Evolutionary conservation across 2,888 invertebrate genomes (phyloP).

Genomic region (Stenodera caucasica): DNA sequence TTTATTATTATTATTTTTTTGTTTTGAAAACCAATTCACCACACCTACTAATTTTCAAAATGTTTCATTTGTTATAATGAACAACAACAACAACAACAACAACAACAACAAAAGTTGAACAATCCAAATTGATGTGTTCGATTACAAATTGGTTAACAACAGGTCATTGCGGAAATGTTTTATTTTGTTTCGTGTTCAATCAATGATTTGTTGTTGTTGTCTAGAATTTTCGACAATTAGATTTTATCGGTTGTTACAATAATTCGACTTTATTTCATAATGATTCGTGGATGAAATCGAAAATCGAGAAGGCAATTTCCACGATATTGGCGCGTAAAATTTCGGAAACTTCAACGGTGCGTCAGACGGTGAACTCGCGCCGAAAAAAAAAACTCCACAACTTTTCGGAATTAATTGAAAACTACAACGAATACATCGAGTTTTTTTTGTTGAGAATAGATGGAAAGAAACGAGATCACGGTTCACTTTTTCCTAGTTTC

Average conservation of each 20-base stretch:
- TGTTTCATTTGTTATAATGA: slow-evolving; percentile 6
- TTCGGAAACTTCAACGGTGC: slow-evolving; percentile 32
- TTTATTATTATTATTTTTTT: background rate
- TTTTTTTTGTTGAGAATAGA: too few species aligned
- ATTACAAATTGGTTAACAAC: slow-evolving; percentile 9
- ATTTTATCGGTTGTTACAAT: background rate
- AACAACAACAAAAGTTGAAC: slow-evolving; percentile 4
- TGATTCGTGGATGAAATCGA: too few species aligned
- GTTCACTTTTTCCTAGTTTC: slow-evolving; percentile 2
- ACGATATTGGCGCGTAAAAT: too few species aligned
- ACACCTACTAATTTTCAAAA: slow-evolving; percentile 31
- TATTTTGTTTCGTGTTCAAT: slow-evolving; percentile 16
- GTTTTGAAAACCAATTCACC: slow-evolving; percentile 13
- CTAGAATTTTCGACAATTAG: slow-evolving; percentile 8
- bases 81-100: background rate
- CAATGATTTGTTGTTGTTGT: slow-evolving; percentile 6
- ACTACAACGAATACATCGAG: too few species aligned
- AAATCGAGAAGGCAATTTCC: too few species aligned
- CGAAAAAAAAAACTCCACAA: background rate
- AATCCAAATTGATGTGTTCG: slow-evolving; percentile 7
- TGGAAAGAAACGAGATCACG: slow-evolving; percentile 12
- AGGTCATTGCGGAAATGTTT: slow-evolving; percentile 12
- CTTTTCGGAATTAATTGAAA: too few species aligned
- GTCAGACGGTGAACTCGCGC: slow-evolving; percentile 28
- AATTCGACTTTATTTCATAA: background rate